phyloP scores from a whole-genome alignment of 2,888 invertebrate species.

The Leptinotarsa juncta region DNA sequence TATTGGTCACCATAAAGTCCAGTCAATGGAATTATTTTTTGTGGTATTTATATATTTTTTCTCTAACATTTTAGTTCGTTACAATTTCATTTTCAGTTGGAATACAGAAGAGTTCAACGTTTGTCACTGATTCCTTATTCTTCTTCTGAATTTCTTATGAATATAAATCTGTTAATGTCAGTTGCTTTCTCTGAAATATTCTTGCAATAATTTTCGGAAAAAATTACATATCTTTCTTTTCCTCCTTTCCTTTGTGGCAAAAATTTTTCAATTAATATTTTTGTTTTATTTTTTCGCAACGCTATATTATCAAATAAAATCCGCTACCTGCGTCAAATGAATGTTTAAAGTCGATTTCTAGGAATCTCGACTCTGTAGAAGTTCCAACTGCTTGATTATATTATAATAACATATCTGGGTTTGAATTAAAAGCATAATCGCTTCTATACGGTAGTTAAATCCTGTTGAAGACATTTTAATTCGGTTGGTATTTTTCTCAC shows the following conservation, averaged over 20 bases:
- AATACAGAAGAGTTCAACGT: too few species aligned
- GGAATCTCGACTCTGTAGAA: constrained; percentile 5
- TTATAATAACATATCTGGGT: constrained; percentile 14
- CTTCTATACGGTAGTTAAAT: constrained; percentile 20
- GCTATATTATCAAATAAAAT: background rate
- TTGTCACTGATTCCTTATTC: too few species aligned
- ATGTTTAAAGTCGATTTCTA: constrained; percentile 9
- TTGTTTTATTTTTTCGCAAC: background rate
- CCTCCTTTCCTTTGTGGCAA: background rate
- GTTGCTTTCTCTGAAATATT: too few species aligned
- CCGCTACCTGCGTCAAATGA: constrained; percentile 17
- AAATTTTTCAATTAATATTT: too few species aligned
- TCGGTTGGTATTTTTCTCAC: constrained; percentile 21
- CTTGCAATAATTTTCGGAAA: too few species aligned
- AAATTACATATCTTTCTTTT: background rate
- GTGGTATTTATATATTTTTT: too few species aligned
- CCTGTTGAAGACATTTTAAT: constrained; percentile 19
- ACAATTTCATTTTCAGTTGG: too few species aligned
- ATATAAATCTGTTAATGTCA: too few species aligned
- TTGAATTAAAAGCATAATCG: constrained; percentile 15
- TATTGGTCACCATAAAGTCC: too few species aligned
- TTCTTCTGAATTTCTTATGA: too few species aligned
- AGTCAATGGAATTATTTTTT: too few species aligned
- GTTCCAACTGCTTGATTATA: constrained; percentile 19
- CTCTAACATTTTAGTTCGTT: too few species aligned